phyloP scores from a whole-genome alignment of 1,140 invertebrate genomes.

The Harpegnathos saltator region DNA sequence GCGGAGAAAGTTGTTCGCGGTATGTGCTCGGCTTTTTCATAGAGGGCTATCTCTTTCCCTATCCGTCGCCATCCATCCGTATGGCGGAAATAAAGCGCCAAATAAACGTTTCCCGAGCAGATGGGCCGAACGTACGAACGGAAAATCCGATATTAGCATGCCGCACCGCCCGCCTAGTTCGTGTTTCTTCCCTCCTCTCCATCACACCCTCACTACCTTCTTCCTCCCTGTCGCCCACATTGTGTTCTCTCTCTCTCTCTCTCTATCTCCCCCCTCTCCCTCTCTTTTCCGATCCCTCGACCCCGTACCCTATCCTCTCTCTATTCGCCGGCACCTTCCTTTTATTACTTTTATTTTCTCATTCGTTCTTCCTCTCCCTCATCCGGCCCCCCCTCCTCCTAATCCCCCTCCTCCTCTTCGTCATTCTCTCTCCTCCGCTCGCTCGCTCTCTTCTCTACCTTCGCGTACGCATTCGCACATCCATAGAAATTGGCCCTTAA shows the following conservation, averaged over 20 bases:
- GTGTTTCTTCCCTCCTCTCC: slow-evolving; percentile 71
- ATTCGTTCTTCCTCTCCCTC: slow-evolving; percentile 2
- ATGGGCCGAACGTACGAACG: slow-evolving; percentile 69
- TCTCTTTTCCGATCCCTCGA: slow-evolving; percentile 47
- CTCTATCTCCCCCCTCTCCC: not conserved
- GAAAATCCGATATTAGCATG: slow-evolving; percentile 78
- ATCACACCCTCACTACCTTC: slow-evolving; percentile 9
- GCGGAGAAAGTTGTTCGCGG: slow-evolving; percentile 60
- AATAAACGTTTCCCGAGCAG: slow-evolving; percentile 73
- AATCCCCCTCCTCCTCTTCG: slow-evolving; percentile 33
- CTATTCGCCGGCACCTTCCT: slow-evolving; percentile 18
- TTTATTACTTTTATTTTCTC: slow-evolving; percentile 39
- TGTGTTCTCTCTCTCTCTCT: slow-evolving; percentile 39
- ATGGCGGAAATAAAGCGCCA: slow-evolving; percentile 70
- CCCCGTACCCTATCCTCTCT: not conserved
- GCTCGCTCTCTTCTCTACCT: slow-evolving; percentile 50
- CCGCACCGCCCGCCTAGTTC: slow-evolving; percentile 73
- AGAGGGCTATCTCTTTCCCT: slow-evolving; percentile 19
- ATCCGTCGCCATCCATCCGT: slow-evolving; percentile 56
- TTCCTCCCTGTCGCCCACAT: slow-evolving; percentile 8
- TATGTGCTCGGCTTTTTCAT: slow-evolving; percentile 37
- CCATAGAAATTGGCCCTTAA: slow-evolving; percentile 74
- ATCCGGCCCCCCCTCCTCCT: not conserved
- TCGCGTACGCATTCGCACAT: slow-evolving; percentile 66
- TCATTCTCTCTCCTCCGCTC: slow-evolving; percentile 21